Evolutionary conservation across 2,113 vertebrate species (phyloP), one percentile per base, ranked within the genome.

Genomic region (Notothenia coriiceps): DNA sequence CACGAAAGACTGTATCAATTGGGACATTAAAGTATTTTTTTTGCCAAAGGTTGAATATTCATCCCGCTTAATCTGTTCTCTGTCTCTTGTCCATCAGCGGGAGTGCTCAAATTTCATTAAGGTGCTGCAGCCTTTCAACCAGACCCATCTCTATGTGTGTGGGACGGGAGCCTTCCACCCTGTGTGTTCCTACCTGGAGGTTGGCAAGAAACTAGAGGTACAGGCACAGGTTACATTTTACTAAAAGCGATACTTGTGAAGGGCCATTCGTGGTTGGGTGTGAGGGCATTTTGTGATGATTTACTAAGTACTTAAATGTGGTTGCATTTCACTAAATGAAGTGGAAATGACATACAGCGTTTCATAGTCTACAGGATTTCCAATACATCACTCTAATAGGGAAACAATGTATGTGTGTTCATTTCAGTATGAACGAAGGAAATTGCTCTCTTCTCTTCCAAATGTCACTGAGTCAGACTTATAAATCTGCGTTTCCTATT

Each of bases 101-200:
- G 98, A 99, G 92, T 99, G 98, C 91, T 96, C 97, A 52, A 99
- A 99, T 92, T 99, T 98, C 93, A 95, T 99, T 88, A 98, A 99
- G 81, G 96, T 99, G 77, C 87, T 99, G 81, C 97, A 98, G 92
- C 84, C 94, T 11, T 99, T 97, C 85, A 99, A 99, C 92, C 97
- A 99, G 85, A 99, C 96, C 63, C 98, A 99, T 80, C 80, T 99
- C 73, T 99, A 99, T 0, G 96, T 95, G 66, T 99, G 98, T 35
- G 98, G 98, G 86, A 99, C 98, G 0, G 98, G 98, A 78, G 98
- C 98, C 83, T 99, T 99, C 73, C 98, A 99, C 91, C 98, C 98
- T 6, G 90, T 97, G 88, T 99, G 98, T 85, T 96, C 96, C 74
- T 99, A 97, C 88, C 92, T 99, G 92, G 97, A 98, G 77, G 95